Evolutionary conservation across 30 jellyfish, hydroid and myxozoan species (phyloP).

Genomic region (Rhopilema esculentum): DNA sequence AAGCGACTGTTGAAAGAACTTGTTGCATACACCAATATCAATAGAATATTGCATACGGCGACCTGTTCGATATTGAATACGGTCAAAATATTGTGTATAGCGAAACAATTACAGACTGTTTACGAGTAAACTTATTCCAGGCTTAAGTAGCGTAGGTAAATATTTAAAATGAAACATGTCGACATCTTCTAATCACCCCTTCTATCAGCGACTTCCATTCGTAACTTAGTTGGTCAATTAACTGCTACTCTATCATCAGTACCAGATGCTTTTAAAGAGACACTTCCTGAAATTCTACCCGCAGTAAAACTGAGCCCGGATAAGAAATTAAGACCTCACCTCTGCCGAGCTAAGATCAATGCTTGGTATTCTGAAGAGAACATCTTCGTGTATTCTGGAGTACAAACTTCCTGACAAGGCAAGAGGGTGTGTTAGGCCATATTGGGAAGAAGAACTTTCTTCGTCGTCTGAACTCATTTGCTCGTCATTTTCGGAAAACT

Average conservation of each 20-base stretch:
- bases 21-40: no score
- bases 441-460: slow-evolving; percentile 21
- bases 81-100: no score
- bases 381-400: slow-evolving; percentile 61
- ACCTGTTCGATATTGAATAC: no score
- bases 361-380: slow-evolving; percentile 43
- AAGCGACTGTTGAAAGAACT: no score
- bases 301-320: not conserved
- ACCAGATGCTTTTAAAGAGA: slow-evolving; percentile 12
- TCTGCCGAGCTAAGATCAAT: slow-evolving; percentile 28
- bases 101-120: not conserved
- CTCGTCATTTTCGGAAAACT: not conserved
- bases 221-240: not conserved
- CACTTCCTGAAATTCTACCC: not conserved
- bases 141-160: no score
- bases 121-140: not conserved
- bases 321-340: slow-evolving; percentile 17
- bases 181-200: no score
- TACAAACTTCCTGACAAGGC: slow-evolving; percentile 28
- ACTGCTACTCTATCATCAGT: not conserved
- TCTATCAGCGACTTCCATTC: not conserved
- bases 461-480: slow-evolving; percentile 38
- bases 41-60: not conserved
- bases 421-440: slow-evolving; percentile 40
- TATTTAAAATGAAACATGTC: no score